A percentile compares a stretch with the other conserved stretches of the same genome.
Conservation (phyloP, 2,888 invertebrate species). For the Tipula lateralis region DNA sequence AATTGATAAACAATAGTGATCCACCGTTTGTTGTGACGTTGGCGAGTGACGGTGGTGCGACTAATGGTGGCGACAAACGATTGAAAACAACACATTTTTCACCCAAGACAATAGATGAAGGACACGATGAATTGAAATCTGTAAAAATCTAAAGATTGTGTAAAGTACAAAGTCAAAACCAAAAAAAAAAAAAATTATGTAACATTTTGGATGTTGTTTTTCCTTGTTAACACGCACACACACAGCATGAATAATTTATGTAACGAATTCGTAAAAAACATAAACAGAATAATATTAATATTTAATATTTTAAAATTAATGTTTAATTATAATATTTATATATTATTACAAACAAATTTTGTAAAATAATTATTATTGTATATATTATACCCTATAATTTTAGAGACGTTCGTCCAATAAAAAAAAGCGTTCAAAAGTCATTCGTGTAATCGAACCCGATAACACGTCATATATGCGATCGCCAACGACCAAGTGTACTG, state of each 20-base stretch:
- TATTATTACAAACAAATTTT: not conserved
- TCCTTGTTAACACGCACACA: not conserved
- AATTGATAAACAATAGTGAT: not conserved
- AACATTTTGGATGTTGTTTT: not conserved
- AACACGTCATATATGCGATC: slow-evolving; percentile 20
- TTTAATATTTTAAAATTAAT: not conserved
- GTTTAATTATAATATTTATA: not conserved
- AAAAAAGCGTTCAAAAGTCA: not conserved
- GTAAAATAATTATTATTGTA: not conserved
- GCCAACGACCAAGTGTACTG: slow-evolving; percentile 28
- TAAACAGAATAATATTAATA: not conserved
- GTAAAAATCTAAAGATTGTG: not conserved
- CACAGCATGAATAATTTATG: not conserved
- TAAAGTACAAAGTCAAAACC: not conserved
- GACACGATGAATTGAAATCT: not conserved
- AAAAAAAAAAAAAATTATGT: not conserved
- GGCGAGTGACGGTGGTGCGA: not conserved
- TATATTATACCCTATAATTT: not conserved
- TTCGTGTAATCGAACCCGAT: not conserved
- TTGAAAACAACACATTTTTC: not conserved
- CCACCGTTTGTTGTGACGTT: not conserved
- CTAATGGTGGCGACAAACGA: not conserved
- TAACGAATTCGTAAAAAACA: not conserved
- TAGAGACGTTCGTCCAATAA: not conserved
- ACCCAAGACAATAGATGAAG: not conserved